These are phyloP conservation scores for Silurus glanis DNA, from an alignment of 2,113 vertebrate genomes.

Conservation along the genomic window DNA sequence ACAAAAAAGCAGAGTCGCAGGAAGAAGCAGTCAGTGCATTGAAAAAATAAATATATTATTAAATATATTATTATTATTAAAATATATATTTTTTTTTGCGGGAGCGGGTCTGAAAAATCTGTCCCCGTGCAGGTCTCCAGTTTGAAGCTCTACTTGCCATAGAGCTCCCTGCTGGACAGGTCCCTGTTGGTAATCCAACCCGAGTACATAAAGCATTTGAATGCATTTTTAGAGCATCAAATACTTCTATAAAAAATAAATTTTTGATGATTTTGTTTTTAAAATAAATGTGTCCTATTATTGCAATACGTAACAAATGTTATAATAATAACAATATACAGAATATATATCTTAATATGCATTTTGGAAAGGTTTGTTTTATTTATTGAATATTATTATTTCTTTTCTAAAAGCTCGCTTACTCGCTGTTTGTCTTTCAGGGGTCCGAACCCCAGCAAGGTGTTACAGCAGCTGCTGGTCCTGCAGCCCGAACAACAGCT, in stretches of 20 bases:
- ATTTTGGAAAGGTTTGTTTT: not conserved
- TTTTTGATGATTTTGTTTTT: not conserved
- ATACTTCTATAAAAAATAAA: too few relatives aligned
- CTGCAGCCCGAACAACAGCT: slow-evolving; percentile 92
- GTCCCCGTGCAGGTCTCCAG: too few relatives aligned
- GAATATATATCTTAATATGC: not conserved
- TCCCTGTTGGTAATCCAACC: not conserved
- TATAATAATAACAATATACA: not conserved
- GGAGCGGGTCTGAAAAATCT: too few relatives aligned
- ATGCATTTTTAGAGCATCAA: not conserved
- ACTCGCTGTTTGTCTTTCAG: slow-evolving; percentile 64
- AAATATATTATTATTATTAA: too few relatives aligned
- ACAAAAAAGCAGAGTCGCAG: too few relatives aligned
- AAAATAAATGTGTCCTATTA: not conserved
- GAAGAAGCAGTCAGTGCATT: too few relatives aligned
- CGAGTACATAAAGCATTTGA: not conserved
- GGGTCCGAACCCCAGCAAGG: slow-evolving; percentile 93
- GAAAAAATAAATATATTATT: too few relatives aligned
- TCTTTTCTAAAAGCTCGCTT: too few relatives aligned
- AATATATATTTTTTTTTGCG: too few relatives aligned
- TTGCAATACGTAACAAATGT: not conserved
- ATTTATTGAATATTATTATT: not conserved
- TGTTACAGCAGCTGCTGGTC: slow-evolving; percentile 89
- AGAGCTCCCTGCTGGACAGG: too few relatives aligned
- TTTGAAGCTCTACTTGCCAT: too few relatives aligned